These are phyloP conservation scores for Helicolenus hilgendorfi DNA, from an alignment of 2,797 vertebrate species.

Conservation along the genomic window DNA sequence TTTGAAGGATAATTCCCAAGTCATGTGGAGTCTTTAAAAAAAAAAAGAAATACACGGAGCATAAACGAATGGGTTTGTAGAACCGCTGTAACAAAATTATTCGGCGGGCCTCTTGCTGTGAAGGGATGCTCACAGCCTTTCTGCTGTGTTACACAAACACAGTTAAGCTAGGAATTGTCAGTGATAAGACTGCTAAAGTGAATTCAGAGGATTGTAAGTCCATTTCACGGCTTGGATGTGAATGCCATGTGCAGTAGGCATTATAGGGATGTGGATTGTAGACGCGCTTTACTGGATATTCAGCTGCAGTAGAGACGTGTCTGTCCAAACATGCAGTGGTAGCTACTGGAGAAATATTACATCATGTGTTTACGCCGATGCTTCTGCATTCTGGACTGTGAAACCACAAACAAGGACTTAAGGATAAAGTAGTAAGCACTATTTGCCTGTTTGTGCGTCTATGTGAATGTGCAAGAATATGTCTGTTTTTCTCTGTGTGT, in stretches of 20 bases:
- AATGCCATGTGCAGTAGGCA: neutral
- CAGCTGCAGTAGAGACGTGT: neutral
- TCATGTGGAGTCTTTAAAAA: neutral
- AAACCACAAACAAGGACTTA: neutral
- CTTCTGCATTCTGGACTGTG: neutral
- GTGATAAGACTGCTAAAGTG: constrained; percentile 17
- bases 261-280: neutral
- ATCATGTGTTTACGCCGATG: neutral
- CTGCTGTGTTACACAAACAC: constrained; percentile 14
- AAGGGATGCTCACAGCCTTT: neutral
- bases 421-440: neutral
- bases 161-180: neutral
- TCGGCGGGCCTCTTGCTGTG: neutral
- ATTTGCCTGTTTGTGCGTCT: neutral
- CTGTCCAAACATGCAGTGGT: neutral
- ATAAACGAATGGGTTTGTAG: neutral
- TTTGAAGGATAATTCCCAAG: neutral
- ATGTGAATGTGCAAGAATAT: neutral
- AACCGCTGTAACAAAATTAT: neutral
- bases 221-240: constrained; percentile 17
- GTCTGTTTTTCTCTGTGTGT: neutral
- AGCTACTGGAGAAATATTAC: neutral
- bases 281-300: neutral
- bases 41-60: neutral
- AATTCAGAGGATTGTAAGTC: constrained; percentile 41